Conservation (phyloP, 2,888 invertebrate species). For the Dermolepida albohirtum region DNA sequence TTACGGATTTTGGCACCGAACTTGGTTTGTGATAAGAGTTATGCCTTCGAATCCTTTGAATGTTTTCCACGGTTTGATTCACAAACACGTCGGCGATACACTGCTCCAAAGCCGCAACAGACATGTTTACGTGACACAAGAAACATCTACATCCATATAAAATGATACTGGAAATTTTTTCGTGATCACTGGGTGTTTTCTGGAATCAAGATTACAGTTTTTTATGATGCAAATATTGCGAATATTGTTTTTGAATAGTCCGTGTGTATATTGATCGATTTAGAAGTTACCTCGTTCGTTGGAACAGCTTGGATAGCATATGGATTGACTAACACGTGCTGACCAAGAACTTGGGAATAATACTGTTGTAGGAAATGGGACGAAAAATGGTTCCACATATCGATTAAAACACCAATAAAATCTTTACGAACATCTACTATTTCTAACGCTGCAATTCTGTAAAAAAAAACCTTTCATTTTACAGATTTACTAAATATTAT, state of each 20-base stretch:
- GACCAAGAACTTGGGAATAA: constrained; percentile 81
- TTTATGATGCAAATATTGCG: not conserved
- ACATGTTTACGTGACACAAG: constrained; percentile 66
- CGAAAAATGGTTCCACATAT: constrained; percentile 74
- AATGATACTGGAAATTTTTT: constrained; percentile 59
- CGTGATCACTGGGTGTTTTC: constrained; percentile 48
- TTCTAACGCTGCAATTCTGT: constrained; percentile 49
- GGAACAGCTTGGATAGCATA: constrained; percentile 67
- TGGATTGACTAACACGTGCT: constrained; percentile 85
- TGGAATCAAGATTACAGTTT: constrained; percentile 17
- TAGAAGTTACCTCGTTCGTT: constrained; percentile 54
- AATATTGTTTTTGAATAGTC: not conserved
- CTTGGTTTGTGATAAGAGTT: constrained; percentile 59
- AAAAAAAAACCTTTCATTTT: no score
- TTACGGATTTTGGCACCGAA: constrained; percentile 58
- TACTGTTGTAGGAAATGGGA: constrained; percentile 83
- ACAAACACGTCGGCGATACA: constrained; percentile 61
- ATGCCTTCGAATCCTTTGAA: constrained; percentile 55
- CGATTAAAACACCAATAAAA: constrained; percentile 62
- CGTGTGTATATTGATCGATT: constrained; percentile 47
- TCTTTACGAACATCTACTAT: constrained; percentile 45
- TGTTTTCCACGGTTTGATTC: constrained; percentile 61
- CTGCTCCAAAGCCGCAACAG: constrained; percentile 63
- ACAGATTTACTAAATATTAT: no score
- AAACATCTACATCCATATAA: constrained; percentile 62